A percentile compares a stretch with the other conserved stretches of the same genome.
These are phyloP conservation scores for Sylvicola cinctus DNA, from an alignment of 2,888 invertebrate species.

Conservation along the genomic window DNA sequence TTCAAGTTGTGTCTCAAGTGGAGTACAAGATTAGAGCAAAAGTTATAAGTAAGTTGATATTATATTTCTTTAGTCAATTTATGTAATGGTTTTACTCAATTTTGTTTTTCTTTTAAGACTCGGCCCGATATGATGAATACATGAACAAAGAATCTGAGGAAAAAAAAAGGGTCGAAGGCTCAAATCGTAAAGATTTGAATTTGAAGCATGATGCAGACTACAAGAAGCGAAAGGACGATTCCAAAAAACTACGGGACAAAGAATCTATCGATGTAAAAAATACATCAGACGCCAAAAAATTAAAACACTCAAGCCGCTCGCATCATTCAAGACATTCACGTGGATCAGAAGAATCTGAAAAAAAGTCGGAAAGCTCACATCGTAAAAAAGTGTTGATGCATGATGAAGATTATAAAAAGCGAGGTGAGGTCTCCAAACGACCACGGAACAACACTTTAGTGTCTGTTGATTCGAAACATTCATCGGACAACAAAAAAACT, in stretches of 20 bases:
- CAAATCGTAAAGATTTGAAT: background rate
- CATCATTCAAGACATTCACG: too few relatives aligned
- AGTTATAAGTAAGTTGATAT: conserved; percentile 57
- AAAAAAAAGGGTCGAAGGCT: background rate
- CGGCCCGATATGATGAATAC: conserved; percentile 48
- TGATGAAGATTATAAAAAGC: too few relatives aligned
- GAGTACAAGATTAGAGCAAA: conserved; percentile 67
- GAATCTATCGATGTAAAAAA: background rate
- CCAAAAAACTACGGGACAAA: background rate
- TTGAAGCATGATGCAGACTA: background rate
- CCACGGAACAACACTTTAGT: too few relatives aligned
- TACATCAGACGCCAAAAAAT: too few relatives aligned
- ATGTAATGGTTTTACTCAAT: conserved; percentile 1
- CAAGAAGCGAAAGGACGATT: background rate
- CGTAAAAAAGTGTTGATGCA: too few relatives aligned
- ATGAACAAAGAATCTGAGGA: conserved; percentile 23
- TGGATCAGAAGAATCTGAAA: too few relatives aligned
- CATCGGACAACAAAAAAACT: too few relatives aligned
- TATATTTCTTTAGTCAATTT: background rate
- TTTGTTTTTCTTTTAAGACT: conserved; percentile 34
- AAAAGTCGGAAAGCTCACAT: too few relatives aligned
- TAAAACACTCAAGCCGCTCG: too few relatives aligned
- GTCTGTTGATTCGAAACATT: too few relatives aligned
- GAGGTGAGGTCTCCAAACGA: too few relatives aligned
- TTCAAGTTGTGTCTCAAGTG: conserved; percentile 53